Evolutionary conservation across 2,797 vertebrate species (phyloP), one percentile per base, ranked within the genome.

Genomic region (Gouania willdenowi): DNA sequence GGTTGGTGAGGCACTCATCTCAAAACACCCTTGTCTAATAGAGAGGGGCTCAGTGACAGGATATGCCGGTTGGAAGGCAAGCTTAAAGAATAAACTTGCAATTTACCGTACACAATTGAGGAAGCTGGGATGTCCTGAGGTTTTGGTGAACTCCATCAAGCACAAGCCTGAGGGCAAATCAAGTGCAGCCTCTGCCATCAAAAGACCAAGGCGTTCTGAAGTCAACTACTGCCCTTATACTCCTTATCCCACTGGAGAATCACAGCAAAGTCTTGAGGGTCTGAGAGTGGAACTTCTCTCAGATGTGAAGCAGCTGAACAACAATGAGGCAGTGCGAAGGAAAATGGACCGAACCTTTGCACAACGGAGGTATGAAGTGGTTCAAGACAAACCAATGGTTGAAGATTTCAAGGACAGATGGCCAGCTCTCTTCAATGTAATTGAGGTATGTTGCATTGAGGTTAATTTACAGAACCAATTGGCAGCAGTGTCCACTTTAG

Each of bases 61-160:
- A 32, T 46, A 35, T 5, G 28, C 11, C 22, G 25, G 42, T 4
- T 45, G 42, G 31, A 45, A 45, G 6, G 45, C 28, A 1, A 36
- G 42, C 5, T 36, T 45, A 5, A 36, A 46, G 28, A 29, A 36
- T 23, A 37, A 46, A 24, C 46, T 29, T 43, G 25, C 17, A 21
- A 45, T 45, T 24, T 45, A 35, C 18, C 9, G 17, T 5, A 35
- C 42, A 3, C 35, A 27, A 8, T 24, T 45, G 12, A 11, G 13
- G 0, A 45, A 28, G n/a, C 35, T 28, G 8, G 31, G 32, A 10
- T 45, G 31, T n/a, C 2, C 12, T 3, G 32, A 45, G 17, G 3
- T 45, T 32, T 15, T 3, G 15, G 22, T 33, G 2, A 43, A 43
- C 33, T 43, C 23, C 16, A 1, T 43, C 5, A 44, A 35, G 40